Conservation (phyloP, 37 sponge, comb jelly and placozoan species). For the Aplysina aerophoba region DNA sequence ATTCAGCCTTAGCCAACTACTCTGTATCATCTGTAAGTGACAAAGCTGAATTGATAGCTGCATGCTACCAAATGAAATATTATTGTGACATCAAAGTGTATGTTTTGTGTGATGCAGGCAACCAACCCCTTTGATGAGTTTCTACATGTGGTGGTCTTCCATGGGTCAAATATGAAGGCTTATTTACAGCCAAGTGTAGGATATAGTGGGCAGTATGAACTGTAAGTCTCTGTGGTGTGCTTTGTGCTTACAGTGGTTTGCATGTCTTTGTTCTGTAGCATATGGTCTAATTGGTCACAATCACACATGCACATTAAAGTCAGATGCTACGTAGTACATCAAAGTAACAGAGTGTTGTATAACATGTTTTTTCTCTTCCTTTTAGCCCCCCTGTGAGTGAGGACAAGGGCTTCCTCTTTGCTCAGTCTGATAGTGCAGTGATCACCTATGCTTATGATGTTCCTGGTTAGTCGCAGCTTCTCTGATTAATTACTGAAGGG, state of each 20-base stretch:
- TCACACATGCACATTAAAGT: no score
- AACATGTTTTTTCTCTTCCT: background rate
- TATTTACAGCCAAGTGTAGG: slow-evolving; percentile 21
- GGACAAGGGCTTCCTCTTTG: background rate
- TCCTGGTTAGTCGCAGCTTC: slow-evolving; percentile 23
- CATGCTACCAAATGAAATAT: no score
- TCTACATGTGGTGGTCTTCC: background rate
- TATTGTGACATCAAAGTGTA: no score
- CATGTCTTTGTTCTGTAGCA: no score
- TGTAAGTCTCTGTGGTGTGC: background rate
- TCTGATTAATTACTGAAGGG: no score
- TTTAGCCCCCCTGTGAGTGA: slow-evolving; percentile 11
- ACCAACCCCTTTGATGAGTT: background rate
- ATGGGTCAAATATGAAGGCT: background rate
- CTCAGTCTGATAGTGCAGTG: background rate
- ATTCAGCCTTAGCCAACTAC: slow-evolving; percentile 44
- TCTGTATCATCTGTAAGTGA: slow-evolving; percentile 48
- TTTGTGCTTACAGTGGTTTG: no score
- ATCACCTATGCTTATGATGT: slow-evolving; percentile 9
- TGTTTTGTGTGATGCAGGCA: background rate
- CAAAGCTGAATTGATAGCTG: no score
- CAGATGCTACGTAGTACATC: no score
- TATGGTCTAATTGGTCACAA: no score
- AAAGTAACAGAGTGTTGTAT: background rate
- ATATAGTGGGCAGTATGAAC: background rate